Percentiles rank a stretch among this genome's conserved stretches.
phyloP scores from a whole-genome alignment of 2,888 invertebrate species.

The Tuberolachnus salignus region DNA sequence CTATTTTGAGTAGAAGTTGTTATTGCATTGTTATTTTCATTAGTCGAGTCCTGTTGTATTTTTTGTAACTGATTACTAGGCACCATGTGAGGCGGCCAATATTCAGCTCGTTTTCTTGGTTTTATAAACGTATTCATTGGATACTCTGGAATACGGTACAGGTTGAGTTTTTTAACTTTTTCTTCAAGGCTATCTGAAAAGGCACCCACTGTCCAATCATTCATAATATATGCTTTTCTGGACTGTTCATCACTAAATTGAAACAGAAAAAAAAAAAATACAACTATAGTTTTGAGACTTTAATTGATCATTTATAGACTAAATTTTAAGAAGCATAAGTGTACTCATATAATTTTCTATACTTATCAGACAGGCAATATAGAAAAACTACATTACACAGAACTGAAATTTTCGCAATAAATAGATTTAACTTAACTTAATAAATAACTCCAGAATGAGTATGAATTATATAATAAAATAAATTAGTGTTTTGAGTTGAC shows the following conservation, averaged over 20 bases:
- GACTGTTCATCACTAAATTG: slow-evolving; percentile 39
- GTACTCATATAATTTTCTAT: too few relatives aligned
- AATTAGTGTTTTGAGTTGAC: too few relatives aligned
- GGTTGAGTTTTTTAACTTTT: slow-evolving; percentile 47
- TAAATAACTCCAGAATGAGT: too few relatives aligned
- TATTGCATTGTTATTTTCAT: slow-evolving; percentile 42
- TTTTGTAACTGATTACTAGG: slow-evolving; percentile 43
- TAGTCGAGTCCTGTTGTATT: background rate
- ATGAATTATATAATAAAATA: too few relatives aligned
- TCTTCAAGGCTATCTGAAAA: slow-evolving; percentile 50
- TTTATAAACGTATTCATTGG: slow-evolving; percentile 47
- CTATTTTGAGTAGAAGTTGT: slow-evolving; percentile 13
- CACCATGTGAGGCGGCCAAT: slow-evolving; percentile 40
- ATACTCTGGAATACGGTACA: slow-evolving; percentile 46
- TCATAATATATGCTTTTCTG: slow-evolving; percentile 31
- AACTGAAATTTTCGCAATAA: background rate
- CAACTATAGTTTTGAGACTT: background rate
- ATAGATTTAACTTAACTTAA: too few relatives aligned
- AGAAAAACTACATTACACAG: too few relatives aligned
- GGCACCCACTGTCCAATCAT: slow-evolving; percentile 50
- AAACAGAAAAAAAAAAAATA: background rate
- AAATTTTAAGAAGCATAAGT: too few relatives aligned
- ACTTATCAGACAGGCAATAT: too few relatives aligned
- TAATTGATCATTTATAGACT: too few relatives aligned
- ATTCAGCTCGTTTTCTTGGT: slow-evolving; percentile 47